A percentile compares a stretch with the other conserved stretches of the same genome.
phyloP scores from a whole-genome alignment of 1,140 invertebrate genomes.

The Trachymyrmex cornetzi region DNA sequence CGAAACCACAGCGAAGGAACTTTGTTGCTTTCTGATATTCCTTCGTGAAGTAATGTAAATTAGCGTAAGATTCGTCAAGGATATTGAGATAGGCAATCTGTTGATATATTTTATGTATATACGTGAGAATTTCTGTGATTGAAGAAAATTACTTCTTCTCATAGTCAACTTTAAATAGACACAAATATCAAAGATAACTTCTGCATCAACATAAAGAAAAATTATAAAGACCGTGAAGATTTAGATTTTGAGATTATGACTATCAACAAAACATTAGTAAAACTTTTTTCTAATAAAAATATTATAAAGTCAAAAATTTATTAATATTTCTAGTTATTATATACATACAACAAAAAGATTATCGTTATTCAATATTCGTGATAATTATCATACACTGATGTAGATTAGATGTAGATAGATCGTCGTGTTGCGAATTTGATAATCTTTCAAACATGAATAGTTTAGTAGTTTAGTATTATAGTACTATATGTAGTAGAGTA shows the following conservation, averaged over 20 bases:
- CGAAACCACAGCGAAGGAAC: slow-evolving; percentile 70
- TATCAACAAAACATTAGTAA: neutral
- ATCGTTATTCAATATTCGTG: too few relatives aligned
- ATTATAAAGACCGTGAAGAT: neutral
- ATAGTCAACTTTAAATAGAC: neutral
- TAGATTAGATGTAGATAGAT: neutral
- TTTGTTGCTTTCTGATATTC: slow-evolving; percentile 71
- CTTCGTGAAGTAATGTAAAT: slow-evolving; percentile 62
- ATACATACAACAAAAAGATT: neutral
- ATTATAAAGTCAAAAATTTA: neutral
- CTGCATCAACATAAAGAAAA: neutral
- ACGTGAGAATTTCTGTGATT: neutral
- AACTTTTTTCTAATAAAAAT: neutral
- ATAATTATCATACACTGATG: neutral
- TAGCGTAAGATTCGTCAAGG: slow-evolving; percentile 59
- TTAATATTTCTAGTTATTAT: neutral
- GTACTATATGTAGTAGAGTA: too few relatives aligned
- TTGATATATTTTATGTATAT: neutral
- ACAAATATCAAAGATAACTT: neutral
- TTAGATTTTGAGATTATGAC: neutral
- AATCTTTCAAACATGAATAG: neutral
- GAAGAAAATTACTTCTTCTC: neutral
- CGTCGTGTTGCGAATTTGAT: neutral
- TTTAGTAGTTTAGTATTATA: too few relatives aligned
- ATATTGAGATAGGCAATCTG: slow-evolving; percentile 19